Conservation (phyloP, 2,888 invertebrate species). For the Clostera curtula region DNA sequence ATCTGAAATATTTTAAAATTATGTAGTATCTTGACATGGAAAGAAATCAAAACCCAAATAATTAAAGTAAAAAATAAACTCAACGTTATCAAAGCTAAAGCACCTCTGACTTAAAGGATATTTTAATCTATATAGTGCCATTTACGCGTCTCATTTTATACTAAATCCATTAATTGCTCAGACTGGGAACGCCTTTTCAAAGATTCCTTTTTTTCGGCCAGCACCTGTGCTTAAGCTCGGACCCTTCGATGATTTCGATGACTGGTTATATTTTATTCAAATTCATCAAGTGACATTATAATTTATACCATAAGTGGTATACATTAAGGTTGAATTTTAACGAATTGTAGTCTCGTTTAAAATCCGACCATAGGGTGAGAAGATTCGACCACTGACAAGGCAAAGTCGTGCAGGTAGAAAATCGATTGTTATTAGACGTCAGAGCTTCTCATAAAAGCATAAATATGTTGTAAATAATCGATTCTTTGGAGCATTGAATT, state of each 20-base stretch:
- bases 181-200: constrained; percentile 38
- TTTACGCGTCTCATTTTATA: constrained; percentile 49
- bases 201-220: constrained; percentile 30
- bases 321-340: constrained; percentile 2
- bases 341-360: constrained; percentile 24
- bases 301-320: constrained; percentile 3
- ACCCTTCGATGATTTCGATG: constrained; percentile 53
- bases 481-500: constrained; percentile 20
- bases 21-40: too few species aligned
- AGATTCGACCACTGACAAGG: constrained; percentile 49
- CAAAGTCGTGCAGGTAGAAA: constrained; percentile 57
- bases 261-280: constrained; percentile 57
- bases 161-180: constrained; percentile 59
- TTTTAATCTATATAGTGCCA: constrained; percentile 27
- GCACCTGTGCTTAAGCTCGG: constrained; percentile 57
- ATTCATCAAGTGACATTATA: constrained; percentile 19
- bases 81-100: constrained; percentile 5
- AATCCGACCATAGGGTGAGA: constrained; percentile 45
- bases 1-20: too few species aligned
- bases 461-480: constrained; percentile 35
- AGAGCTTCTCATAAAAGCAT: constrained; percentile 36
- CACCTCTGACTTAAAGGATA: constrained; percentile 23
- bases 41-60: background rate
- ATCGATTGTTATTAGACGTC: constrained; percentile 55
- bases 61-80: constrained; percentile 4